Conservation (phyloP, 2,113 vertebrate genomes). For the Pipa parva region DNA sequence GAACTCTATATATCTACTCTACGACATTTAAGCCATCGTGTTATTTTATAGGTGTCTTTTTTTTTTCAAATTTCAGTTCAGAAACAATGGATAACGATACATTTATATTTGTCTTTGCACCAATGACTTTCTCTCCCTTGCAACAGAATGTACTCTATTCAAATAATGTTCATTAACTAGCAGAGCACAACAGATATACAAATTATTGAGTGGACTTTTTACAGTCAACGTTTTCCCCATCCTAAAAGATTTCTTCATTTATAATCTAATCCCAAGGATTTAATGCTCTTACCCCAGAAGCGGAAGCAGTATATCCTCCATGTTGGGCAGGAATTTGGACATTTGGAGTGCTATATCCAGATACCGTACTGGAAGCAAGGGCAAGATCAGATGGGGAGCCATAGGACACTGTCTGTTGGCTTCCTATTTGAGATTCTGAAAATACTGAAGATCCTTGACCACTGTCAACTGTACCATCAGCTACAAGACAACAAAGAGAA, state of each 20-base stretch:
- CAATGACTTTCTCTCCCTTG: no score
- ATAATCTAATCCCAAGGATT: background rate
- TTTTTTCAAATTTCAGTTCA: no score
- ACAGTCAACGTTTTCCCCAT: no score
- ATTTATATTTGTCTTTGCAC: no score
- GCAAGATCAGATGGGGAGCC: constrained; percentile 73
- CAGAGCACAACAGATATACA: no score
- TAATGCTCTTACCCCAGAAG: constrained; percentile 77
- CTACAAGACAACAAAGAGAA: constrained; percentile 50
- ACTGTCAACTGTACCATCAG: constrained; percentile 82
- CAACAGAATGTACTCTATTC: no score
- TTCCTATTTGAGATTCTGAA: constrained; percentile 75
- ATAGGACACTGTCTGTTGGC: constrained; percentile 80
- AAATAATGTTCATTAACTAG: no score
- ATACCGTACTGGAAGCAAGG: constrained; percentile 55
- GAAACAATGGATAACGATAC: no score
- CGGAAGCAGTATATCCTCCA: constrained; percentile 62
- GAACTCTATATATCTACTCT: no score
- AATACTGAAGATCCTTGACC: constrained; percentile 88
- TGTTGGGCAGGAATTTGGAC: constrained; percentile 62
- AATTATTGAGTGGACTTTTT: no score
- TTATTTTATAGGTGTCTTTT: no score
- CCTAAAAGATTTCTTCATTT: background rate
- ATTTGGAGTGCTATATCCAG: constrained; percentile 59
- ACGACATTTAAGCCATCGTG: no score